A percentile compares a stretch with the other conserved stretches of the same genome.
Conservation (phyloP, 30 jellyfish, hydroid and myxozoan genomes). For the Rhopilema esculentum region DNA sequence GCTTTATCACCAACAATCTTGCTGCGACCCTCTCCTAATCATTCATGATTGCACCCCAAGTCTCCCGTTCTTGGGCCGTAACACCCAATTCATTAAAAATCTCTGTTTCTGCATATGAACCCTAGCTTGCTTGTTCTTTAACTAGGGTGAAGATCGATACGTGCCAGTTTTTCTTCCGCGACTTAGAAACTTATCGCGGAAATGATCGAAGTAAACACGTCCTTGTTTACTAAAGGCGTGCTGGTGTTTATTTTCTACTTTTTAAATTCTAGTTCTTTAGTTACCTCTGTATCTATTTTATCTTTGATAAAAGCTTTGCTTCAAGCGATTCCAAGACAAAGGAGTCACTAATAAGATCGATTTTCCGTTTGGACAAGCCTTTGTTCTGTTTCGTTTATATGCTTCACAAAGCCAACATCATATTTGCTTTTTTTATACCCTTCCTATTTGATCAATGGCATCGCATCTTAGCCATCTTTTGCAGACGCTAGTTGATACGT, state of each 20-base stretch:
- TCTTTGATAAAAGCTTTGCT: neutral
- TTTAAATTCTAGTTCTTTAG: too few relatives aligned
- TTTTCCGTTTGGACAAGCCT: neutral
- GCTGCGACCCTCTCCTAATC: neutral
- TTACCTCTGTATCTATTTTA: neutral
- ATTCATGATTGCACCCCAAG: neutral
- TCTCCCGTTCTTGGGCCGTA: neutral
- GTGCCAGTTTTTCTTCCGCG: neutral
- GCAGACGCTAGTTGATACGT: neutral
- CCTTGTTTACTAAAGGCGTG: neutral
- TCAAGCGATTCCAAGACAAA: neutral
- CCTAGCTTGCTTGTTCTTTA: neutral
- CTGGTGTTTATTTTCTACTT: neutral
- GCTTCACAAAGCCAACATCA: neutral
- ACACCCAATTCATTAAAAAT: neutral
- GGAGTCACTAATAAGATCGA: neutral
- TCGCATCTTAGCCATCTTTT: neutral
- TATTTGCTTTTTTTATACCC: neutral
- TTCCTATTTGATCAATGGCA: neutral
- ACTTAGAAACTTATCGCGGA: neutral
- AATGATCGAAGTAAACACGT: neutral
- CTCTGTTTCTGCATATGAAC: too few relatives aligned
- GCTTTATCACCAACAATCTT: neutral
- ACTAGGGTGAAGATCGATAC: neutral
- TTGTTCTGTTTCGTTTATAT: neutral